Conservation (phyloP, 2,113 vertebrate species). For the Lota lota region DNA sequence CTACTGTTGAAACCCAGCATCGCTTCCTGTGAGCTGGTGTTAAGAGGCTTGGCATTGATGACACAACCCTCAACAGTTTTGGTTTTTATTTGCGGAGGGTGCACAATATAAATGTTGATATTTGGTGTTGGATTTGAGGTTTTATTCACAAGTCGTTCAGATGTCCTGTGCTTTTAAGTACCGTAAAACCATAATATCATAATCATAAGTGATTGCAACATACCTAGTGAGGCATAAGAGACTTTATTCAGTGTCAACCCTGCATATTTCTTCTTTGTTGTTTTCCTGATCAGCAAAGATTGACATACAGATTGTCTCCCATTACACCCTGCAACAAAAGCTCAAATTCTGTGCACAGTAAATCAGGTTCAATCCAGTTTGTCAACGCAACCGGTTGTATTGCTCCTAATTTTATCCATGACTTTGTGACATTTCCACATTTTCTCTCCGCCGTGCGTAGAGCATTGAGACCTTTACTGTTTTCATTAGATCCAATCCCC, state of each 20-base stretch:
- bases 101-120: neutral
- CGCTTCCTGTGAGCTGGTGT: constrained; percentile 29
- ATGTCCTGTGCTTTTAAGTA: too few species aligned
- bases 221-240: too few species aligned
- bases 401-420: constrained; percentile 24
- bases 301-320: too few species aligned
- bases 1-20: too few species aligned
- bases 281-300: too few species aligned
- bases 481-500: constrained; percentile 36
- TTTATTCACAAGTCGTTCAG: neutral
- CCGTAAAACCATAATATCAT: too few species aligned
- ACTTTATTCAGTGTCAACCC: too few species aligned
- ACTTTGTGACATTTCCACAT: constrained; percentile 51
- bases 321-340: neutral
- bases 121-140: neutral
- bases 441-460: constrained; percentile 28
- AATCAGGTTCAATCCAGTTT: constrained; percentile 11
- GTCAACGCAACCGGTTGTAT: neutral
- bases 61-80: neutral
- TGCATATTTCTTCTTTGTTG: too few species aligned
- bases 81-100: constrained; percentile 8
- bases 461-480: constrained; percentile 53
- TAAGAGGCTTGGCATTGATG: constrained; percentile 16
- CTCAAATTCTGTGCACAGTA: neutral
- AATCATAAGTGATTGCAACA: too few species aligned